Evolutionary conservation across 2,797 vertebrate genomes (phyloP).

Genomic region (Eidolon dupreanum): DNA sequence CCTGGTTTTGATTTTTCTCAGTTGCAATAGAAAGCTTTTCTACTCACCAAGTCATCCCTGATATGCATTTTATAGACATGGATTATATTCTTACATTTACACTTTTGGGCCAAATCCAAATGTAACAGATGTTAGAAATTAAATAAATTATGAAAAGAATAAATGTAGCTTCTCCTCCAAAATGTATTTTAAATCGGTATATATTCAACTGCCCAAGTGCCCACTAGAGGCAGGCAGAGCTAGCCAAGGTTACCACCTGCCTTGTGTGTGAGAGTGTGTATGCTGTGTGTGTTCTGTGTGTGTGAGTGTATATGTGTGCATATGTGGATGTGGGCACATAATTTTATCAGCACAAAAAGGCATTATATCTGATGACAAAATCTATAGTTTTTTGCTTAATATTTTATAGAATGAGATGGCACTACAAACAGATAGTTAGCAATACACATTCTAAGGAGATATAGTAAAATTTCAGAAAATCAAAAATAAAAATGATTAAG

Average conservation of each 20-base stretch:
- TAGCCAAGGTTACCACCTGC: not conserved
- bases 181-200: not conserved
- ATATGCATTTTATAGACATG: not conserved
- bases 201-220: not conserved
- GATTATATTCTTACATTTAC: not conserved
- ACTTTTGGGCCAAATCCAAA: not conserved
- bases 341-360: not conserved
- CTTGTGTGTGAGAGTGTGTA: not conserved
- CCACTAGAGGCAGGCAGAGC: not conserved
- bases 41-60: not conserved
- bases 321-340: not conserved
- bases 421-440: not conserved
- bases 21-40: not conserved
- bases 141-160: not conserved
- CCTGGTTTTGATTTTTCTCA: not conserved
- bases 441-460: not conserved
- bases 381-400: not conserved
- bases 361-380: not conserved
- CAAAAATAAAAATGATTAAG: not conserved
- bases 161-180: not conserved
- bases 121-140: not conserved
- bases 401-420: not conserved
- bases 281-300: not conserved
- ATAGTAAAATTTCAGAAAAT: not conserved
- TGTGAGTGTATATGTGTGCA: not conserved